These are phyloP conservation scores for Helobdella robusta DNA, from an alignment of 2,888 invertebrate species.

Conservation along the genomic window DNA sequence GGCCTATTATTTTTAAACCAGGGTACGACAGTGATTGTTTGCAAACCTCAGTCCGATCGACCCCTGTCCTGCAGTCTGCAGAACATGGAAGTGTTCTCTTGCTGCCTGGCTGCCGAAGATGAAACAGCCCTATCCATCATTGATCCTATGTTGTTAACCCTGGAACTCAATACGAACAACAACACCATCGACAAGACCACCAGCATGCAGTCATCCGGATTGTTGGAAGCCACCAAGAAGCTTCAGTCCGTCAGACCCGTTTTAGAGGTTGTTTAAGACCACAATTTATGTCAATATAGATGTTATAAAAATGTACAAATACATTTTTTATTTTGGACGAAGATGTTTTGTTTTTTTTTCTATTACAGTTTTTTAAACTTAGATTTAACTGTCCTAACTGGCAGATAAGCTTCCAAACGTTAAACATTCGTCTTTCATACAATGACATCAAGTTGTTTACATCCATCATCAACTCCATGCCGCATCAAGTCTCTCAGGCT, in stretches of 20 bases:
- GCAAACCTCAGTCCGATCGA: conserved; percentile 61
- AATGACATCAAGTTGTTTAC: conserved; percentile 84
- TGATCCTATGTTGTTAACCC: conserved; percentile 54
- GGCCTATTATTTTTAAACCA: conserved; percentile 40
- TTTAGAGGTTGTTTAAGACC: no score
- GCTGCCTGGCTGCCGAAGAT: conserved; percentile 77
- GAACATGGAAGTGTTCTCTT: conserved; percentile 78
- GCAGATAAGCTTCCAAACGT: conserved; percentile 52
- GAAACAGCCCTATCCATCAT: conserved; percentile 87
- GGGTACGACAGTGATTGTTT: conserved; percentile 79
- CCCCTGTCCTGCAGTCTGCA: conserved; percentile 77
- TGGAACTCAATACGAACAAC: conserved; percentile 6
- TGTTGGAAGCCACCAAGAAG: conserved; percentile 10
- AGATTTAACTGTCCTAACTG: conserved; percentile 21
- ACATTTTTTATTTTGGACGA: not conserved
- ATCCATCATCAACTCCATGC: conserved; percentile 75
- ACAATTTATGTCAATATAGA: not conserved
- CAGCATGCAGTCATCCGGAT: not conserved
- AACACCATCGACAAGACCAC: conserved; percentile 1
- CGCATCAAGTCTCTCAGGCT: conserved; percentile 58
- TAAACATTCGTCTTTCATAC: conserved; percentile 79
- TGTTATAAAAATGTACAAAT: not conserved
- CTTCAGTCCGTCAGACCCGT: not conserved
- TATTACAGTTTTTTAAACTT: not conserved
- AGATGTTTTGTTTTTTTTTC: not conserved